phyloP scores from a whole-genome alignment of 2,888 invertebrate genomes.

The Scaeva pyrastri region DNA sequence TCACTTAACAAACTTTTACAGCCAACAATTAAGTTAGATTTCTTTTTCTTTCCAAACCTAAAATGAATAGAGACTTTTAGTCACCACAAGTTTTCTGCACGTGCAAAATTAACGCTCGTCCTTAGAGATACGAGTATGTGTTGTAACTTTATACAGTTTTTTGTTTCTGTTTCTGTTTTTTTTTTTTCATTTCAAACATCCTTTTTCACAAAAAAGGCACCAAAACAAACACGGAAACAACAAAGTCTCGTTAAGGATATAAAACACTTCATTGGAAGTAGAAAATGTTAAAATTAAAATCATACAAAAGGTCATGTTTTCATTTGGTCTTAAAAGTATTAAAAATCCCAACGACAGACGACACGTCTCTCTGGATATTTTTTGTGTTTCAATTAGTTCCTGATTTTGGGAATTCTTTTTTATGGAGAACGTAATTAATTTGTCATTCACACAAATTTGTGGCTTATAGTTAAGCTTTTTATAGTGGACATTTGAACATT shows the following conservation, averaged over 20 bases:
- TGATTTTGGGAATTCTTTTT: conserved; percentile 27
- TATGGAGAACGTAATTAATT: conserved; percentile 20
- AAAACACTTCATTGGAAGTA: neutral
- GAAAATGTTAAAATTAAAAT: neutral
- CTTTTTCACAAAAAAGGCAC: neutral
- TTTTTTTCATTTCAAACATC: neutral
- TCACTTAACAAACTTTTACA: conserved; percentile 35
- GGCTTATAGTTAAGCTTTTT: conserved; percentile 6
- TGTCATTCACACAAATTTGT: conserved; percentile 32
- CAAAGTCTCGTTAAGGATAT: conserved; percentile 5
- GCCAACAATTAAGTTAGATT: conserved; percentile 46
- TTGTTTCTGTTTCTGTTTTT: neutral
- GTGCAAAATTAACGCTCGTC: conserved; percentile 21
- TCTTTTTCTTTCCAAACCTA: conserved; percentile 2
- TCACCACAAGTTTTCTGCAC: conserved; percentile 35
- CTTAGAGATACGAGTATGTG: too few species aligned
- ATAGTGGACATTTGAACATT: neutral
- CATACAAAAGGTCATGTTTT: conserved; percentile 27
- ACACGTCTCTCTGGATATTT: conserved; percentile 8
- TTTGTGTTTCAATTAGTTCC: conserved; percentile 21
- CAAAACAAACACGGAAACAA: neutral
- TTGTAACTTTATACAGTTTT: conserved; percentile 25
- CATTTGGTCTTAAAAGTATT: conserved; percentile 18
- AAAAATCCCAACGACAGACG: conserved; percentile 8
- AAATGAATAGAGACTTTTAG: conserved; percentile 29